Conservation (phyloP, 2,888 invertebrate species). For the Polydrusus pterygomalis region DNA sequence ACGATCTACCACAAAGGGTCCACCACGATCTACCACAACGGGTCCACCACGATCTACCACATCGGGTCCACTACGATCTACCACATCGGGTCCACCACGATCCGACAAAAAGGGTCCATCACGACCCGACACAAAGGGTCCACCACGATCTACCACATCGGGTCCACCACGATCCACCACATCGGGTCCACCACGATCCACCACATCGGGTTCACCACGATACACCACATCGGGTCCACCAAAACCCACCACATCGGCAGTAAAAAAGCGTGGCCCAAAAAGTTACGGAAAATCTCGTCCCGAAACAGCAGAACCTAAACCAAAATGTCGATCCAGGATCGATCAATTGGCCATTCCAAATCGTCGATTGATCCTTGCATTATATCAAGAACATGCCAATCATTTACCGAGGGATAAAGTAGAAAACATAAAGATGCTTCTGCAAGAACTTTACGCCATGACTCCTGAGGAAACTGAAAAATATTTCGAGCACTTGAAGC, state of each 20-base stretch:
- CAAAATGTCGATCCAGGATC: conserved; percentile 67
- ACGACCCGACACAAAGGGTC: no score
- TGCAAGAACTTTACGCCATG: conserved; percentile 73
- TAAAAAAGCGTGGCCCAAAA: neutral
- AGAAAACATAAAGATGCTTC: conserved; percentile 74
- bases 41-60: no score
- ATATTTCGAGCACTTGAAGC: conserved; percentile 74
- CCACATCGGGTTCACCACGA: neutral
- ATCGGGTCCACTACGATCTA: no score
- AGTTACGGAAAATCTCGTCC: neutral
- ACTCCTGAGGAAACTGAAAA: conserved; percentile 75
- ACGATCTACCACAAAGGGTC: no score
- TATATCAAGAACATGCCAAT: conserved; percentile 75
- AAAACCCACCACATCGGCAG: no score
- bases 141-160: no score
- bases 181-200: no score
- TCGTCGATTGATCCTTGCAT: conserved; percentile 72
- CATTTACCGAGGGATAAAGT: conserved; percentile 73
- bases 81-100: no score
- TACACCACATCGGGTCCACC: no score
- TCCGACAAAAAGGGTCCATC: no score
- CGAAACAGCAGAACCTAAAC: conserved; percentile 9
- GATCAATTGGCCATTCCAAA: conserved; percentile 75
- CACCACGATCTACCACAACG: no score
- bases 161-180: no score